These are phyloP conservation scores for Pyrgilauda ruficollis DNA, from an alignment of 2,113 vertebrate genomes.

Conservation along the genomic window DNA sequence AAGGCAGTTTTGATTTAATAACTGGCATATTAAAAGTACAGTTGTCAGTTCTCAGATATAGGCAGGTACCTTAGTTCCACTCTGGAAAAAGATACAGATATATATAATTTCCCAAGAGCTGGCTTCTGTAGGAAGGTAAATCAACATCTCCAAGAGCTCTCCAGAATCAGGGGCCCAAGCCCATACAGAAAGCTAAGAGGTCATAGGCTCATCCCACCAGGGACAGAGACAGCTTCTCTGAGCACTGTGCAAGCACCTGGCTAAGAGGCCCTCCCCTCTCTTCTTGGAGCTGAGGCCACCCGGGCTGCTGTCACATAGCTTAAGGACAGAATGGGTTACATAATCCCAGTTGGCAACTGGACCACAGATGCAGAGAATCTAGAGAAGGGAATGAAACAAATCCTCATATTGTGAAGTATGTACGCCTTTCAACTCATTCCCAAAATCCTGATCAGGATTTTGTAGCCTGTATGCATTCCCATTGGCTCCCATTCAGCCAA, in stretches of 20 bases:
- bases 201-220: neutral
- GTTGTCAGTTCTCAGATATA: neutral
- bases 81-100: neutral
- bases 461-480: neutral
- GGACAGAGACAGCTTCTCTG: neutral
- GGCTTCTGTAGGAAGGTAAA: neutral
- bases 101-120: neutral
- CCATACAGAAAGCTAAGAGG: neutral
- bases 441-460: neutral
- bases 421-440: neutral
- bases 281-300: neutral
- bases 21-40: neutral
- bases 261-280: neutral
- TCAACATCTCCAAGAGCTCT: neutral
- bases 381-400: neutral
- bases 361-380: neutral
- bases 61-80: neutral
- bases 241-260: rapidly evolving
- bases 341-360: neutral
- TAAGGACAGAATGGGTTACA: neutral
- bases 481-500: neutral
- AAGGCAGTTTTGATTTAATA: neutral
- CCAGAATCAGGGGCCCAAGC: neutral
- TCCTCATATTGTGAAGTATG: neutral
- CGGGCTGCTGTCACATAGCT: neutral